Evolutionary conservation across 2,797 vertebrate species (phyloP).

Genomic region (Aeoliscus strigatus): DNA sequence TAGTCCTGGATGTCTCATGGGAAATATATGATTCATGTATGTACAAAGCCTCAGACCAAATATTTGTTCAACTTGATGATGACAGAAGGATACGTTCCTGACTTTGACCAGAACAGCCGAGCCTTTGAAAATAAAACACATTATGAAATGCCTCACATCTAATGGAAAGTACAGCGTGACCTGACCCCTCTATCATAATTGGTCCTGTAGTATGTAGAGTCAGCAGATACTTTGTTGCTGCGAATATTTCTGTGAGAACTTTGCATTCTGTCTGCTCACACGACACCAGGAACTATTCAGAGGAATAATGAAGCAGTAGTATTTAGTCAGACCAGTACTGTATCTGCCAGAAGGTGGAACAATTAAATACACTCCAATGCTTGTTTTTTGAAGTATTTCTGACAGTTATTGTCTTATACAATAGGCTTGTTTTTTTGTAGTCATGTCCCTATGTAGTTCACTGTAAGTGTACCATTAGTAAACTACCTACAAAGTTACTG

Average conservation of each 20-base stretch:
- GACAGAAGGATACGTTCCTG: constrained; percentile 5
- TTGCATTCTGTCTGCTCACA: background rate
- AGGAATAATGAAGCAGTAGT: constrained; percentile 12
- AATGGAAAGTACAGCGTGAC: background rate
- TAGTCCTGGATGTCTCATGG: background rate
- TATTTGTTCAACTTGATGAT: constrained; percentile 6
- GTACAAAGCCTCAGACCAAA: constrained; percentile 47
- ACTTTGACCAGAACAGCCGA: constrained; percentile 7
- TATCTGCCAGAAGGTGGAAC: constrained; percentile 3
- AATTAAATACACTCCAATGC: too few relatives aligned
- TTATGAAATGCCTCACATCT: constrained; percentile 18
- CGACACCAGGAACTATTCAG: background rate
- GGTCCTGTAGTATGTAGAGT: constrained; percentile 1
- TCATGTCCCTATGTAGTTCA: background rate
- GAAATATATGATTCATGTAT: constrained; percentile 17
- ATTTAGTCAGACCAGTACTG: constrained; percentile 22
- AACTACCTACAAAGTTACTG: too few relatives aligned
- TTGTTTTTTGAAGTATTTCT: too few relatives aligned
- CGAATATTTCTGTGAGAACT: background rate
- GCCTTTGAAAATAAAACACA: constrained; percentile 26
- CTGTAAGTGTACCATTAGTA: too few relatives aligned
- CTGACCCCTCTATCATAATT: background rate
- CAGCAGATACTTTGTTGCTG: background rate
- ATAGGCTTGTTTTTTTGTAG: background rate
- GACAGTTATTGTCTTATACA: too few relatives aligned